Evolutionary conservation across 2,113 vertebrate species (phyloP), one percentile per base, ranked within the genome.

Genomic region (Nestor notabilis): DNA sequence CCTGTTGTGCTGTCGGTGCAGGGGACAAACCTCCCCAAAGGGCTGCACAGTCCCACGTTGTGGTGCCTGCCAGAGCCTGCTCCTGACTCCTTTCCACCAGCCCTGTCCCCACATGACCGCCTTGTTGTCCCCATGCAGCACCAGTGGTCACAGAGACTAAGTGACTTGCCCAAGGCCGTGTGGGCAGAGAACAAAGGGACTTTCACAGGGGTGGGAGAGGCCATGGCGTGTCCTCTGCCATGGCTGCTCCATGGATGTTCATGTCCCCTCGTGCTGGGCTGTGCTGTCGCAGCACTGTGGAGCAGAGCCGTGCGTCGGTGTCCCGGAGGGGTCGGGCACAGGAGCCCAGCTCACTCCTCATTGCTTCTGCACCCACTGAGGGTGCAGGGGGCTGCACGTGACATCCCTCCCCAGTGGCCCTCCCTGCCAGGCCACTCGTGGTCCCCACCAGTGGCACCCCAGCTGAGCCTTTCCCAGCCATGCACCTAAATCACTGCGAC

Each of bases 81-180:
- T 71, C 49, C 52, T 3, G 1, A 1, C 37, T 39, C 31, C 25
- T 69, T 85, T 87, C 35, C 65, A 90, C 60, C 20, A 1, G 1
- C 66, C 20, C 79, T 1, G 2, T 16, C 63, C 56, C 65, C 55
- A 70, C 1, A 29, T 4, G 10, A 5, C 0, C 0, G 56, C 50
- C n/a, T 33, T 50, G 50, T 56, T 76, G 43, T 64, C 66, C 79
- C 29, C 12, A 0, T 6, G 12, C 68, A 49, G 37, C 65, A 31
- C 33, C 18, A 6, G 43, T 23, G 37, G 49, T 52, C 33, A 5
- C 39, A 33, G 21, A 58, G 37, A 65, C 24, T 8, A 2, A 56
- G 68, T 17, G 37, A 31, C 75, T 63, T 70, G 27, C 27, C 35
- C 25, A 8, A 23, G 55, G 74, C 44, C 31, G 3, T 9, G 8